Base-by-base conservation (phyloP, 2,888 invertebrate species). In the Napeogenes inachia region DNA sequence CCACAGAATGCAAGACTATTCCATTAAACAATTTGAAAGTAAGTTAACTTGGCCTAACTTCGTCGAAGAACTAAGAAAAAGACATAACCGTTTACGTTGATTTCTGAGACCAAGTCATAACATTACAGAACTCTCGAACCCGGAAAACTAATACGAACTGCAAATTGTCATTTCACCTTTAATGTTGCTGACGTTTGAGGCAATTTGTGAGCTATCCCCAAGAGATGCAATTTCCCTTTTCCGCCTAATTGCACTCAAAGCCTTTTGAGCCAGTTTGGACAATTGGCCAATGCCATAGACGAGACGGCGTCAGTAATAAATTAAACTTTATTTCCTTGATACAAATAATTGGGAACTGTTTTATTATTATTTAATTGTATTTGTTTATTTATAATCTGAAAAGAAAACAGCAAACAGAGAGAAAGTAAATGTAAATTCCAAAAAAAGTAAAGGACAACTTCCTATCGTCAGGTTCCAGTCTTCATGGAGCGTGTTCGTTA, bases 141-240 rank as follows among this genome's bases (percentile, higher is more conserved):
- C 61, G 63, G 57, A 62, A 66, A 68, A 70, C 71, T 76, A 76
- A 76, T 76, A 75, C 66, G 70, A 73, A 69, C 75, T 71, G 75
- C 75, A 78, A 84, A 85, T 82, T 81, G 83, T 80, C 81, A 81
- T 82, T 84, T 80, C 74, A 78, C 74, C 74, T 72, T 64, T 70
- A 75, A 76, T 79, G 72, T 73, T 78, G 79, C 80, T 84, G 83
- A 82, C 82, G 80, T 78, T 85, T 81, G 71, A 72, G 76, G 76
- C 82, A 85, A 87, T 85, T 87, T 82, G 84, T 78, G 84, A 83
- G 77, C 79, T 79, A 78, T 82, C 80, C 81, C 70, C 82, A 78
- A 84, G 86, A 81, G 87, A 81, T 85, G 85, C 84, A 87, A 86
- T 88, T 87, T 85, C 84, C 86, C 73, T 73, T 62, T 81, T 79